A percentile compares a stretch with the other conserved stretches of the same genome.
Evolutionary conservation across 2,888 invertebrate genomes (phyloP).

Genomic region (Daptonema setosum): DNA sequence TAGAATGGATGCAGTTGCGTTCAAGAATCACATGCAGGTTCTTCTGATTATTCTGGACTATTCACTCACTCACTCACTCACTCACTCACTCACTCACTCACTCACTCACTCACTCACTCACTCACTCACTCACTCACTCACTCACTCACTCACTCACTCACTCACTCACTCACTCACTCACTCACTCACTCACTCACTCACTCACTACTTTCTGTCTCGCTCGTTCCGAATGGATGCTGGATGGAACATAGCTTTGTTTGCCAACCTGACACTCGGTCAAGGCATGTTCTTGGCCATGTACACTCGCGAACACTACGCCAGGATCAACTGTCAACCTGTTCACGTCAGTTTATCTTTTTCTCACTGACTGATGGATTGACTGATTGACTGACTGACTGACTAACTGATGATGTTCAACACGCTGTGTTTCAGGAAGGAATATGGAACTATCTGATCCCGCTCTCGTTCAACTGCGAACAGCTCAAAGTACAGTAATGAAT

Average conservation of each 20-base stretch:
- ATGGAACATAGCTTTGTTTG: not conserved
- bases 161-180: too few species aligned
- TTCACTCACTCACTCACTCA: too few species aligned
- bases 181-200: too few species aligned
- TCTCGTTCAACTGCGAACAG: not conserved
- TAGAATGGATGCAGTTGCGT: too few species aligned
- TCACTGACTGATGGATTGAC: not conserved
- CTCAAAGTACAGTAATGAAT: not conserved
- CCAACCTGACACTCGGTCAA: not conserved
- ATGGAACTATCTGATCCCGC: not conserved
- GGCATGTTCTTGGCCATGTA: not conserved
- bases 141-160: too few species aligned
- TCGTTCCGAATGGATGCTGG: not conserved
- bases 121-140: too few species aligned
- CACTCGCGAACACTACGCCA: not conserved
- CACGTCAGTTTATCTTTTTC: not conserved
- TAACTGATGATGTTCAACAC: not conserved
- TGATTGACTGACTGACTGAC: not conserved
- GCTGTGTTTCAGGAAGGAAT: not conserved
- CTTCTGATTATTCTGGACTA: too few species aligned
- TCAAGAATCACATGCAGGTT: too few species aligned
- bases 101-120: too few species aligned
- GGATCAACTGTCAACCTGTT: not conserved
- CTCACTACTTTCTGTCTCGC: not conserved
- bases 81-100: too few species aligned